Conservation (phyloP, 2,888 invertebrate species). For the Oscheius sp. region DNA sequence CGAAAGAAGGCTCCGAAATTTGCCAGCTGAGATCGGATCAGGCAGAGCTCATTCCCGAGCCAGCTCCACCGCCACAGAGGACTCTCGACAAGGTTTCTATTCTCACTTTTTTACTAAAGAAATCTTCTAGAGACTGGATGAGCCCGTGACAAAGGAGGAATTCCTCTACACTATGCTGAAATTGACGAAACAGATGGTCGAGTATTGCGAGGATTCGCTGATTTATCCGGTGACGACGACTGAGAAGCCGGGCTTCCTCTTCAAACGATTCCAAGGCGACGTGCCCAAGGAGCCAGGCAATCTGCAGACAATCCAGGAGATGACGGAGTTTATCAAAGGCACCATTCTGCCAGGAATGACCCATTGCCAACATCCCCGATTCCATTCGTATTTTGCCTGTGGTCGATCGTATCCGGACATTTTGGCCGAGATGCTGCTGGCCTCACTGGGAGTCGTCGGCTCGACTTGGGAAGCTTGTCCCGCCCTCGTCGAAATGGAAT, state of each 20-base stretch:
- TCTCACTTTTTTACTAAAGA: not conserved
- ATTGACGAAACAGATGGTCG: slow-evolving; percentile 86
- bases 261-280: not conserved
- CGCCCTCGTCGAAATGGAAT: slow-evolving; percentile 41
- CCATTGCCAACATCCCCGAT: slow-evolving; percentile 98
- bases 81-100: not conserved
- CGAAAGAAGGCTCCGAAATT: too few species aligned
- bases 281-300: slow-evolving; percentile 65
- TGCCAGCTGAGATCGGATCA: slow-evolving; percentile 5
- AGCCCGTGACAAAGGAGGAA: slow-evolving; percentile 38
- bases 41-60: not conserved
- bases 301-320: slow-evolving; percentile 17
- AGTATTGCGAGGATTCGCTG: slow-evolving; percentile 86
- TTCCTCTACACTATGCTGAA: slow-evolving; percentile 76
- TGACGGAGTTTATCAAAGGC: slow-evolving; percentile 74
- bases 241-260: not conserved
- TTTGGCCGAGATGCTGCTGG: slow-evolving; percentile 23
- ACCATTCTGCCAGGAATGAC: slow-evolving; percentile 77
- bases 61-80: not conserved
- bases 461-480: slow-evolving; percentile 85
- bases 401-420: slow-evolving; percentile 74
- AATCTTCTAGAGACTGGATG: slow-evolving; percentile 20
- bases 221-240: slow-evolving; percentile 87
- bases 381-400: slow-evolving; percentile 97
- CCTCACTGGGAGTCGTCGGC: slow-evolving; percentile 85